Evolutionary conservation across 2,888 invertebrate genomes (phyloP).

Genomic region (Apeira syringaria): DNA sequence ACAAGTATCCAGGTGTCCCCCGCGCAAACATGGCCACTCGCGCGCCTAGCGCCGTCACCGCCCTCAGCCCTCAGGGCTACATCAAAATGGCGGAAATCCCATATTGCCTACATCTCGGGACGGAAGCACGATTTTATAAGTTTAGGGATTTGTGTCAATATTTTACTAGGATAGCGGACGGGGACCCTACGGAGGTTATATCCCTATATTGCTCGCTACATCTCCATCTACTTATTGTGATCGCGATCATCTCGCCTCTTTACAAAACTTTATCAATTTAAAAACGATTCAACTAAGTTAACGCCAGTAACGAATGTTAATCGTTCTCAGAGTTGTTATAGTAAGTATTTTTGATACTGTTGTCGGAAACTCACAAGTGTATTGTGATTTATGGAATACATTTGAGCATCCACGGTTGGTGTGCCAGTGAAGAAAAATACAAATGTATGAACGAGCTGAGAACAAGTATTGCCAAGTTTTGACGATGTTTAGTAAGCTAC

Average conservation of each 20-base stretch:
- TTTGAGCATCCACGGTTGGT: conserved; percentile 60
- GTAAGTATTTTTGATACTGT: conserved; percentile 66
- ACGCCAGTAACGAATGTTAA: conserved; percentile 56
- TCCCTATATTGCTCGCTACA: conserved; percentile 36
- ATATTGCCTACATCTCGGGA: conserved; percentile 75
- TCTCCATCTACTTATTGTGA: conserved; percentile 31
- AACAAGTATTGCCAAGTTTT: conserved; percentile 45
- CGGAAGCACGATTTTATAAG: conserved; percentile 81
- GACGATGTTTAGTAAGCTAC: conserved; percentile 55
- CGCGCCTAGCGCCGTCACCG: conserved; percentile 41
- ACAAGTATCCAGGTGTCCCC: conserved; percentile 73
- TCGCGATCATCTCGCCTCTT: conserved; percentile 28
- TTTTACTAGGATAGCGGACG: conserved; percentile 78
- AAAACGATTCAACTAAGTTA: conserved; percentile 42
- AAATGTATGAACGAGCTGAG: conserved; percentile 62
- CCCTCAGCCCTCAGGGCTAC: conserved; percentile 37
- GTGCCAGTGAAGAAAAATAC: conserved; percentile 64
- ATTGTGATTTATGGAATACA: conserved; percentile 73
- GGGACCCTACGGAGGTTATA: conserved; percentile 35
- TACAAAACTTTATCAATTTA: conserved; percentile 69
- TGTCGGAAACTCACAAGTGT: conserved; percentile 61
- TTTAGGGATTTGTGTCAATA: conserved; percentile 84
- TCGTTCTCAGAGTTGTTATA: conserved; percentile 51
- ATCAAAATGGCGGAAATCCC: conserved; percentile 81
- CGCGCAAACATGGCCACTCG: conserved; percentile 63